These are phyloP conservation scores for Pseudocheirus occidentalis DNA, from an alignment of 2,797 vertebrate genomes.

Conservation along the genomic window DNA sequence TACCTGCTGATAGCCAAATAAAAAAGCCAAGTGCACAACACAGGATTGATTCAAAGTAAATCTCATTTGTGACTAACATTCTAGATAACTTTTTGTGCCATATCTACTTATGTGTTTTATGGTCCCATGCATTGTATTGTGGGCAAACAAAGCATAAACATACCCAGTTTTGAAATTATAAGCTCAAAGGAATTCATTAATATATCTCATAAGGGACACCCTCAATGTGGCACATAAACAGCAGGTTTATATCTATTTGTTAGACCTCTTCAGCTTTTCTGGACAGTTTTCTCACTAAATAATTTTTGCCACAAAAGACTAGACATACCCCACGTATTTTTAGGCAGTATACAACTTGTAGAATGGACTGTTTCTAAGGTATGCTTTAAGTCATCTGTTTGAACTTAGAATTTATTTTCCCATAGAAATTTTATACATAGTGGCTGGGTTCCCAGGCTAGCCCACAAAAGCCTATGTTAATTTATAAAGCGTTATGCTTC, in stretches of 20 bases:
- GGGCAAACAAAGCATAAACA: background rate
- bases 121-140: background rate
- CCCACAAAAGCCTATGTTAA: background rate
- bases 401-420: background rate
- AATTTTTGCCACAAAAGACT: background rate
- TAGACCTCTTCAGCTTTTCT: background rate
- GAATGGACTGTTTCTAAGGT: background rate
- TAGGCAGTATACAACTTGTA: background rate
- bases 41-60: conserved; percentile 64
- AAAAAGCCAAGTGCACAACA: conserved; percentile 58
- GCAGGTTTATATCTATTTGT: background rate
- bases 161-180: background rate
- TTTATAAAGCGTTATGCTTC: background rate
- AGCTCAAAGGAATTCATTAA: background rate
- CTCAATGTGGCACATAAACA: background rate
- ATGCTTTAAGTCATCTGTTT: background rate
- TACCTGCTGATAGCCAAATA: conserved; percentile 66
- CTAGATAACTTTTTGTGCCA: background rate
- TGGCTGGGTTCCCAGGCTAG: background rate
- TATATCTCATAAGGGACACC: background rate
- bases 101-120: background rate
- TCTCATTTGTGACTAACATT: conserved; percentile 30
- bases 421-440: background rate
- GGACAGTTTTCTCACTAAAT: background rate
- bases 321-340: background rate